Evolutionary conservation across 1,140 invertebrate genomes (phyloP), one percentile per base, ranked within the genome.

Genomic region (Lepidurus packardi): DNA sequence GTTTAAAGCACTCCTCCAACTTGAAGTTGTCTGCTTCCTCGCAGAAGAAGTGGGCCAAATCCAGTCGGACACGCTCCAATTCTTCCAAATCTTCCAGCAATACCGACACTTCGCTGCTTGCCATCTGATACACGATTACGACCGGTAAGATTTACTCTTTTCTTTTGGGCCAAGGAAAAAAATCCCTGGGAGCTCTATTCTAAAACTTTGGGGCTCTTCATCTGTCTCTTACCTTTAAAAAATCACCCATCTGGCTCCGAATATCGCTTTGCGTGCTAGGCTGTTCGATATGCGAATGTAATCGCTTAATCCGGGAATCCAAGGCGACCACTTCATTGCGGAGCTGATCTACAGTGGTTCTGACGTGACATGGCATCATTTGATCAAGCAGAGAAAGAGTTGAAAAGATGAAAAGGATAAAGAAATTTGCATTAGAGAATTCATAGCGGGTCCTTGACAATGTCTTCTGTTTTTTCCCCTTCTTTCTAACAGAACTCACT

Each of bases 1-100:
- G 91, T 85, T 92, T 92, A 84, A 98, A 98, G 83, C 96, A 98
- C 84, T 98, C 96, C 84, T 98, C 96, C 16, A 98, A 86, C 85
- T 97, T 97, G 83, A 98, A 98, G 0, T 92, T 90, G 43, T 89
- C 90, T 0, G 89, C 86, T 84, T 98, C 96, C 85, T 98, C 97
- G 85, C 96, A 98, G 85, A 98, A 97, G 85, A 98, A 98, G 75
- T 96, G 93, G 0, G 95, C 91, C 4, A 99, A 85, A 77, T 94
- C 89, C 80, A 89, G 89, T 73, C 93, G 88, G 47, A 94, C 90
- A 9, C 87, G 87, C 81, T 96, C 94, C 9, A 98, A 89, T 83
- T 94, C 91, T 73, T 91, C 89, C 88, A 97, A 90, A 79, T 92
- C 92, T 74, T 90, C 87, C 83, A 95, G 91, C 34, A 96, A 85